Conservation (phyloP, 2,797 vertebrate species). For the Sebastes flavidus region DNA sequence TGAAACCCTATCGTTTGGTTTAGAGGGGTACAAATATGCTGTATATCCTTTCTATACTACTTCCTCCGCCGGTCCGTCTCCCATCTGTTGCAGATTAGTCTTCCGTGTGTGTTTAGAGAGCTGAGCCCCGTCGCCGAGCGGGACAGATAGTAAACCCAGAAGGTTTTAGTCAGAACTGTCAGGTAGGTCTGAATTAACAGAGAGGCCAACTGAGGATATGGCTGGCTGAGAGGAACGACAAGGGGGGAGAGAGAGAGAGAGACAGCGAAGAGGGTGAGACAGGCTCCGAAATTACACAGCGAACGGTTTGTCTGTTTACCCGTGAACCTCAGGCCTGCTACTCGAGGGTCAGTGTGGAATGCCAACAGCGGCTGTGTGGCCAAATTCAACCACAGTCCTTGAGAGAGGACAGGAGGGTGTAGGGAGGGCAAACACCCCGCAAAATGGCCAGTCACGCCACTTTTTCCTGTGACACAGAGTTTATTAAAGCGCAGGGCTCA, state of each 20-base stretch:
- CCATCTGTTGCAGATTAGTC: slow-evolving; percentile 80
- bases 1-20: slow-evolving; percentile 73
- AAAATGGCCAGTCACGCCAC: slow-evolving; percentile 43
- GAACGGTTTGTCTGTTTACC: slow-evolving; percentile 67
- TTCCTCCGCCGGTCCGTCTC: slow-evolving; percentile 55
- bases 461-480: slow-evolving; percentile 49
- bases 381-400: slow-evolving; percentile 48
- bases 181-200: slow-evolving; percentile 77
- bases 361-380: slow-evolving; percentile 47
- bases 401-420: slow-evolving; percentile 7
- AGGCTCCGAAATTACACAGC: slow-evolving; percentile 23
- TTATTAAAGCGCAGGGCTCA: slow-evolving; percentile 48
- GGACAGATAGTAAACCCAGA: slow-evolving; percentile 75
- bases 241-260: background rate
- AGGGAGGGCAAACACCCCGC: slow-evolving; percentile 36
- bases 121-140: slow-evolving; percentile 52
- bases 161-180: slow-evolving; percentile 76
- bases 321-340: slow-evolving; percentile 64
- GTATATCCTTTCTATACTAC: slow-evolving; percentile 68
- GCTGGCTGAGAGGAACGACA: slow-evolving; percentile 39
- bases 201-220: slow-evolving; percentile 75
- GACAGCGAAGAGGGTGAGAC: slow-evolving; percentile 21
- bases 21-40: slow-evolving; percentile 68
- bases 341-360: slow-evolving; percentile 74
- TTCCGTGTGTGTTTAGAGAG: slow-evolving; percentile 72